Conservation (phyloP, 2,797 vertebrate species). For the Microhierax caerulescens region DNA sequence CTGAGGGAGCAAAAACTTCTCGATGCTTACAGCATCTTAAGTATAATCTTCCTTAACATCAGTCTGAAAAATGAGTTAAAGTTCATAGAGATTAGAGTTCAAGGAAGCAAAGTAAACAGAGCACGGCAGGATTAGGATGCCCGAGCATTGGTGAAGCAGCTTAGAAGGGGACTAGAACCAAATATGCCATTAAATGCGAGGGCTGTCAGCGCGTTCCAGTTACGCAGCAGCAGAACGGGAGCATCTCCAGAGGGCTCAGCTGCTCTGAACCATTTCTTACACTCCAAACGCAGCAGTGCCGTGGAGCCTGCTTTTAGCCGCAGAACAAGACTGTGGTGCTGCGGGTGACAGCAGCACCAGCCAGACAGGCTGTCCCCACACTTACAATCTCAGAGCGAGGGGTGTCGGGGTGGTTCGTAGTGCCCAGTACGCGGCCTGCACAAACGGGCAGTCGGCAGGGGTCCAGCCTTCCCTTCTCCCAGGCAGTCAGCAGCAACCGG, state of each 20-base stretch:
- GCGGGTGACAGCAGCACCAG: not conserved
- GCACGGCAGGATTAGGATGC: not conserved
- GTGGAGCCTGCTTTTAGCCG: not conserved
- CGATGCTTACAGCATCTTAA: not conserved
- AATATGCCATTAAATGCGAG: not conserved
- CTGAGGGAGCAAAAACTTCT: not conserved
- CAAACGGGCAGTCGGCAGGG: not conserved
- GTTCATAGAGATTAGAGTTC: not conserved
- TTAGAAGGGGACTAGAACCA: not conserved
- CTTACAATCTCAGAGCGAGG: not conserved
- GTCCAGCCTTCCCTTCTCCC: not conserved
- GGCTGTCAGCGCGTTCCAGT: not conserved
- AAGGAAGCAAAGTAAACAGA: not conserved
- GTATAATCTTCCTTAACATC: not conserved
- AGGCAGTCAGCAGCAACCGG: not conserved
- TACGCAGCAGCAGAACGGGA: not conserved
- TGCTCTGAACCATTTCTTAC: not conserved
- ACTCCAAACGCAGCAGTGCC: not conserved
- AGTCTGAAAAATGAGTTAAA: not conserved
- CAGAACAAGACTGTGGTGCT: not conserved
- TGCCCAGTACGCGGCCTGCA: not conserved
- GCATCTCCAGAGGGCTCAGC: not conserved
- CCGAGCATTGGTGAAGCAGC: not conserved
- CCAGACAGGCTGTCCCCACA: not conserved
- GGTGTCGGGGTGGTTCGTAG: not conserved